Percentiles rank a stretch among this genome's conserved stretches.
These are phyloP conservation scores for Hartigia nigra DNA, from an alignment of 2,888 invertebrate genomes.

Conservation along the genomic window DNA sequence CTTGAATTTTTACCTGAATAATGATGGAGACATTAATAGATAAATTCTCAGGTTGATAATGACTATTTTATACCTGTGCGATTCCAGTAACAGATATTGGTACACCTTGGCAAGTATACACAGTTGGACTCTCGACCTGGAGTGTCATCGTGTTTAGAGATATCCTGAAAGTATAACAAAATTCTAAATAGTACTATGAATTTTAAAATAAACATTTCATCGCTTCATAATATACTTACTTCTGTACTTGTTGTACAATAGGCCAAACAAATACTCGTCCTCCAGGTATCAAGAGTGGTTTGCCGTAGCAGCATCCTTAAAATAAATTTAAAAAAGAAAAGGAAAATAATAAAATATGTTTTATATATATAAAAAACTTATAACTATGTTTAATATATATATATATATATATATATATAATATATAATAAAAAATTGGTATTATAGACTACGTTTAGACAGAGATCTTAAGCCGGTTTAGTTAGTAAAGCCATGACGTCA, in stretches of 20 bases:
- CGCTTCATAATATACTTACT: constrained; percentile 64
- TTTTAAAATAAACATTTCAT: not conserved
- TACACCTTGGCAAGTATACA: constrained; percentile 96
- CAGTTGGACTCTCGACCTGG: constrained; percentile 94
- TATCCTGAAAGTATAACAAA: constrained; percentile 72
- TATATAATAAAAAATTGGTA: too few species aligned
- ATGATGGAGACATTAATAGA: not conserved
- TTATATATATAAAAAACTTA: not conserved
- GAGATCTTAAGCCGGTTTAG: too few species aligned
- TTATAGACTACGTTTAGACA: too few species aligned
- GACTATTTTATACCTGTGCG: constrained; percentile 79
- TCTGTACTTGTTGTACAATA: constrained; percentile 85
- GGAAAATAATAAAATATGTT: constrained; percentile 8
- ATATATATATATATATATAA: too few species aligned
- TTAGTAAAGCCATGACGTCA: too few species aligned
- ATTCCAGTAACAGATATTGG: constrained; percentile 98
- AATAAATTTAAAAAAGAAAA: constrained; percentile 34
- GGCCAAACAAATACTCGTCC: constrained; percentile 99
- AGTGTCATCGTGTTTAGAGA: constrained; percentile 97
- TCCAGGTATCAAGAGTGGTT: constrained; percentile 93
- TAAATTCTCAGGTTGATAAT: not conserved
- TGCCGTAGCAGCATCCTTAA: constrained; percentile 94
- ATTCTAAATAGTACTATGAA: not conserved
- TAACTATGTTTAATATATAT: too few species aligned
- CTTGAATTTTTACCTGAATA: constrained; percentile 84